Evolutionary conservation across 2,113 vertebrate genomes (phyloP).

Genomic region (Notothenia rossii): DNA sequence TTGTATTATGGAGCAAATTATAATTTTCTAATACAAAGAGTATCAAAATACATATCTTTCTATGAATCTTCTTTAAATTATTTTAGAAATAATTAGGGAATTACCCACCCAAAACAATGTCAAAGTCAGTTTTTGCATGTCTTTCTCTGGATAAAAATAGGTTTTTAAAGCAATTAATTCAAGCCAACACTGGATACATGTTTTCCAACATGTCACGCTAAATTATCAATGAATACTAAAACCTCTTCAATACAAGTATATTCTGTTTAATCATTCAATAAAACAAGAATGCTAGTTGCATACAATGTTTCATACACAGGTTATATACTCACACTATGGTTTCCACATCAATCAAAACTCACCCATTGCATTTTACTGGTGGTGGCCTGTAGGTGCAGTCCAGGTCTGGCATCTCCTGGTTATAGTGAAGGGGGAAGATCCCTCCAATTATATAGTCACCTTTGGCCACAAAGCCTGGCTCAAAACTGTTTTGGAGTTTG

Average conservation of each 20-base stretch:
- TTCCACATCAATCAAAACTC: conserved; percentile 37
- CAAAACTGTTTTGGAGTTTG: conserved; percentile 59
- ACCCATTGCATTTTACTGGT: conserved; percentile 82
- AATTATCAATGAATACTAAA: not conserved
- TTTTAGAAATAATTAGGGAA: not conserved
- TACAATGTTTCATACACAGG: not conserved
- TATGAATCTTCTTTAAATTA: too few species aligned
- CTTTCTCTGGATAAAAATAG: not conserved
- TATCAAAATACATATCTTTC: too few species aligned
- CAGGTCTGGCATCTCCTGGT: conserved; percentile 77
- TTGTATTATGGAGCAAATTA: too few species aligned
- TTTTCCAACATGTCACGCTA: not conserved
- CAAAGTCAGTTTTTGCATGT: not conserved
- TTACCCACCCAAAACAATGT: not conserved
- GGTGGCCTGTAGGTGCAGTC: conserved; percentile 74
- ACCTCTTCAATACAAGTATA: not conserved
- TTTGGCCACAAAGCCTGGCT: conserved; percentile 45
- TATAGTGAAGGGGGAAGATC: conserved; percentile 71
- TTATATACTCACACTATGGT: not conserved
- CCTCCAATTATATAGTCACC: conserved; percentile 67
- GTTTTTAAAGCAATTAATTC: not conserved
- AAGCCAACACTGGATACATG: not conserved
- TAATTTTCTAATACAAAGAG: too few species aligned
- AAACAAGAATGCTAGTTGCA: not conserved
- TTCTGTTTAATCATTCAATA: not conserved